Evolutionary conservation across 2,113 vertebrate species (phyloP).

Genomic region (Chroicocephalus ridibundus): DNA sequence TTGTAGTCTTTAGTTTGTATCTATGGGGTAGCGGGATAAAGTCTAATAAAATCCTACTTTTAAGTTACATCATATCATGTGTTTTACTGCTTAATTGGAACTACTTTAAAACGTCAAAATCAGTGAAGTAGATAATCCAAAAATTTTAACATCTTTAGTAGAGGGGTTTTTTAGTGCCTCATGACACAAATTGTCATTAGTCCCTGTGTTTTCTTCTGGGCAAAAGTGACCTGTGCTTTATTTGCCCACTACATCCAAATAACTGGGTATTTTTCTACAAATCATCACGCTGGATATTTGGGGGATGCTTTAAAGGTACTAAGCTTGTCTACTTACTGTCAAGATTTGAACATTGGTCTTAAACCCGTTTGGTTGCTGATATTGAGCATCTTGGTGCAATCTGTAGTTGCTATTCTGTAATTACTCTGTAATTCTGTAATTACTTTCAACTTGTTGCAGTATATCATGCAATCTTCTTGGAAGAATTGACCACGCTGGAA

Average conservation of each 20-base stretch:
- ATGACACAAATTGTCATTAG: background rate
- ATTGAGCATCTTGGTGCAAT: background rate
- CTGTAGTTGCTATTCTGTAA: background rate
- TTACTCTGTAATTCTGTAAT: background rate
- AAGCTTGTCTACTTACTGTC: background rate
- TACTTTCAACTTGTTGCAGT: constrained; percentile 70
- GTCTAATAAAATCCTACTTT: background rate
- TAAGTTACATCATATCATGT: background rate
- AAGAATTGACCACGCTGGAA: constrained; percentile 87
- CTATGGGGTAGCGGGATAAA: background rate
- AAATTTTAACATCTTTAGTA: background rate
- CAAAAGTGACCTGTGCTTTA: background rate
- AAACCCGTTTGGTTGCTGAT: background rate
- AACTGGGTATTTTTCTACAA: background rate
- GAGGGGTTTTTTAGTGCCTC: background rate
- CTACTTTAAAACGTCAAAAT: background rate
- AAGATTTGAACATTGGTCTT: background rate
- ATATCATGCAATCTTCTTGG: constrained; percentile 92
- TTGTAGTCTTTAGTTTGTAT: background rate
- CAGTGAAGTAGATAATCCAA: background rate
- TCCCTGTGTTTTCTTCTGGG: background rate
- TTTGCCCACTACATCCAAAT: background rate
- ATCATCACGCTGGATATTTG: background rate
- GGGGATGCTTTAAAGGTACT: background rate
- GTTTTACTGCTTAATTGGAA: background rate